Percentiles rank a stretch among this genome's conserved stretches.
Evolutionary conservation across 2,888 invertebrate species (phyloP).

Genomic region (Brachyopa scutellaris): DNA sequence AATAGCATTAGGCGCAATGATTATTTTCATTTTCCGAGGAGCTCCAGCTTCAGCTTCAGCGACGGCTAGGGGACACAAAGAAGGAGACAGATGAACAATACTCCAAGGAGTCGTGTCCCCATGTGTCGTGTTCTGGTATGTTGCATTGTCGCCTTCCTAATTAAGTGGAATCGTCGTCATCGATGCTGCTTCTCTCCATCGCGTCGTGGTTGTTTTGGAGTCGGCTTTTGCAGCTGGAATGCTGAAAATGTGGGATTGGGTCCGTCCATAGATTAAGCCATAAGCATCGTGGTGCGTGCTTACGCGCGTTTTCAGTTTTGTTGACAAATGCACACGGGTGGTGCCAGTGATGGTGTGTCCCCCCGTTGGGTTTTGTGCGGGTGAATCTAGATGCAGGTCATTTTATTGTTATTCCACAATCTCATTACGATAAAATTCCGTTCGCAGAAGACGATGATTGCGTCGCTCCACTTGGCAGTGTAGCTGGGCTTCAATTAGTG

Average conservation of each 20-base stretch:
- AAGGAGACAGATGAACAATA: constrained; percentile 70
- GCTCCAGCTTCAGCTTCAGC: background rate
- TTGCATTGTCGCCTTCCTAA: constrained; percentile 76
- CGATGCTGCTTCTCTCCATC: too few relatives aligned
- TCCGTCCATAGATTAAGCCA: constrained; percentile 53
- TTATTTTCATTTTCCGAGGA: constrained; percentile 56
- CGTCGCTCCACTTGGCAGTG: constrained; percentile 9
- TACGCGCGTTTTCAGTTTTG: constrained; percentile 29
- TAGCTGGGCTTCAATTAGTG: constrained; percentile 65
- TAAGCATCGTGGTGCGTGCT: constrained; percentile 53
- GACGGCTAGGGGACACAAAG: background rate
- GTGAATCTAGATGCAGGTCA: constrained; percentile 48
- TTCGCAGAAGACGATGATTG: constrained; percentile 4
- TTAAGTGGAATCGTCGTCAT: constrained; percentile 74
- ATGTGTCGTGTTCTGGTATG: constrained; percentile 75
- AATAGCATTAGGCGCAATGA: constrained; percentile 71
- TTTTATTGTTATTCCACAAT: constrained; percentile 42
- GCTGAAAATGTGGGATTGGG: constrained; percentile 52
- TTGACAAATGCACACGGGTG: constrained; percentile 55
- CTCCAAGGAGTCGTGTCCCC: constrained; percentile 69
- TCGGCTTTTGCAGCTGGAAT: constrained; percentile 44
- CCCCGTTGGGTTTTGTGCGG: constrained; percentile 46
- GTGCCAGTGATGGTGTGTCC: constrained; percentile 6
- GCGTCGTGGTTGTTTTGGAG: constrained; percentile 10
- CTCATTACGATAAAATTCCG: constrained; percentile 68